phyloP scores from a whole-genome alignment of 2,797 vertebrate species.

The Argyrosomus regius region DNA sequence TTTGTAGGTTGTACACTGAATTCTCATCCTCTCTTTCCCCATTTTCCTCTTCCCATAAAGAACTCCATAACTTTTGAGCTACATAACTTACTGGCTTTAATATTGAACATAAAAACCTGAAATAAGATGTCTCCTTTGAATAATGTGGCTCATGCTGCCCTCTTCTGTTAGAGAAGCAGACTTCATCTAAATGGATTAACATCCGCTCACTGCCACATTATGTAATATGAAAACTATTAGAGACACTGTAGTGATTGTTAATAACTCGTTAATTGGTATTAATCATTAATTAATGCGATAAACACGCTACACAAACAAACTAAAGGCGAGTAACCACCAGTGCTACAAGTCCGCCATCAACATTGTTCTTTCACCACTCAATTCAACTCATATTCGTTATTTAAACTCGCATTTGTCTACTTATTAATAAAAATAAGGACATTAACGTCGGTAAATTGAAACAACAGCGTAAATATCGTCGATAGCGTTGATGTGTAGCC shows the following conservation, averaged over 20 bases:
- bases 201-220: conserved; percentile 17
- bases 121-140: conserved; percentile 28
- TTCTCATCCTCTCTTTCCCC: background rate
- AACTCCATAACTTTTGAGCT: background rate
- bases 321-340: background rate
- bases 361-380: background rate
- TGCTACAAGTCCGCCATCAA: conserved; percentile 5
- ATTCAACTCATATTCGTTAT: background rate
- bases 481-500: background rate
- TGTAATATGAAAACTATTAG: conserved; percentile 22
- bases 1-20: background rate
- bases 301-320: background rate
- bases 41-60: background rate
- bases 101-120: conserved; percentile 9
- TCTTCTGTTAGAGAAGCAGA: conserved; percentile 63
- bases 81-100: background rate
- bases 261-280: background rate
- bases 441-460: rapidly evolving
- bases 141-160: conserved; percentile 71
- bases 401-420: background rate
- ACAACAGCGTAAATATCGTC: background rate
- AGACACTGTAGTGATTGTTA: background rate
- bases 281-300: background rate
- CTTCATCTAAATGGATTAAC: conserved; percentile 20
- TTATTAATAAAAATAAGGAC: background rate